Base-by-base conservation (phyloP, 2,797 vertebrate genomes). In the Scolopax rusticola region DNA sequence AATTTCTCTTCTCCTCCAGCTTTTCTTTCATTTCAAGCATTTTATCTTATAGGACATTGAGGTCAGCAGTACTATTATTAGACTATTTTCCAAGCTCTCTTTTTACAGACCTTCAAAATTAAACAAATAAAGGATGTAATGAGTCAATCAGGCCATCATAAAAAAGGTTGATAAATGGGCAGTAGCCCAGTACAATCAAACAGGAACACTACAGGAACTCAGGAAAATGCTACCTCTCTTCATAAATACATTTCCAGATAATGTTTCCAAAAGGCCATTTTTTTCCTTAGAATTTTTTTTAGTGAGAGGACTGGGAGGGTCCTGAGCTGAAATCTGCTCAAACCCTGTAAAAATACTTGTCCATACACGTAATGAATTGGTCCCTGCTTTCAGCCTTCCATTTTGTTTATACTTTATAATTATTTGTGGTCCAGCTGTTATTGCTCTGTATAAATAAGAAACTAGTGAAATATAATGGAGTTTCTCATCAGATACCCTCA, bases 321-420 rank as follows among this genome's bases (percentile, higher is more conserved):
- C 19, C 60, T 64, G 64, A 83, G 17, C 61, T 83, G 25, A 85
- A 69, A 80, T 77, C 32, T 84, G 21, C 48, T 89, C 27, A 54
- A 89, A 87, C 51, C 69, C 27, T 41, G 45, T 85, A 65, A 77
- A 93, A 94, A 86, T 89, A 60, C 25, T 87, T 89, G 30, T 71
- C 47, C 13, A 18, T 78, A 51, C 30, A n/a, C 5, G 10, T 71
- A 61, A 71, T 75, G 27, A 89, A 83, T 59, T 93, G 30, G 28
- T 80, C 40, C 87, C 57, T 90, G 79, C 69, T 92, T 95, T 91
- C 84, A 93, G 89, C 73, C 68, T 85, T 85, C 78, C 45, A 12
- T 87, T 94, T 65, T 94, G 87, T 95, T 95, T 96, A 87, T 83
- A 24, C 83, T 93, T 92, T 47, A 50, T 84, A 85, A 85, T 93